Conservation (phyloP, 2,888 invertebrate species). For the Polyommatus iphigenia region DNA sequence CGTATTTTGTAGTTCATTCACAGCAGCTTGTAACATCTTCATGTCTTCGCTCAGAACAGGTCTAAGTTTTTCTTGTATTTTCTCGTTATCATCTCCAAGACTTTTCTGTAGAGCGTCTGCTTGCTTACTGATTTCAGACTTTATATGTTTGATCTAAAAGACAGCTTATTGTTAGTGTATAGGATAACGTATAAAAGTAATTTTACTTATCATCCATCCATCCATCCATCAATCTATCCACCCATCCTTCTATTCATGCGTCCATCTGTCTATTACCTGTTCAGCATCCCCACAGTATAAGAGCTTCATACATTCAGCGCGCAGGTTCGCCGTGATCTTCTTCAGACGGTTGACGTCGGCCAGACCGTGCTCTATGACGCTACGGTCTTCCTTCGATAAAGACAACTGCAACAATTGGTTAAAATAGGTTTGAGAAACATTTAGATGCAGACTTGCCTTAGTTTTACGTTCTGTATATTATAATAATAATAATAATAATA, state of each 20-base stretch:
- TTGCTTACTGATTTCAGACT: slow-evolving; percentile 40
- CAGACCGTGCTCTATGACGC: slow-evolving; percentile 51
- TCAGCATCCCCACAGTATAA: slow-evolving; percentile 48
- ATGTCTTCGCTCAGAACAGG: slow-evolving; percentile 35
- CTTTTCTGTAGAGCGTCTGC: slow-evolving; percentile 41
- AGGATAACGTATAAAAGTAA: neutral
- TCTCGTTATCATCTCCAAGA: slow-evolving; percentile 39
- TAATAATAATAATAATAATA: too few relatives aligned
- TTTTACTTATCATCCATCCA: too few relatives aligned
- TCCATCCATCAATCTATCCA: too few relatives aligned
- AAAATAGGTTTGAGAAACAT: slow-evolving; percentile 23
- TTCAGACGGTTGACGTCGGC: slow-evolving; percentile 54
- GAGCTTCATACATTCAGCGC: slow-evolving; percentile 54
- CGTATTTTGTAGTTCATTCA: slow-evolving; percentile 33
- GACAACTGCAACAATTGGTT: slow-evolving; percentile 51
- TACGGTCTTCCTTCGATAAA: slow-evolving; percentile 52
- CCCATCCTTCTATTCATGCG: too few relatives aligned
- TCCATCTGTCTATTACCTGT: slow-evolving; percentile 47
- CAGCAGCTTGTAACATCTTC: slow-evolving; percentile 25
- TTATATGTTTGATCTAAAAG: slow-evolving; percentile 41
- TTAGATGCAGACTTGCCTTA: too few relatives aligned
- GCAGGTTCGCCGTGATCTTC: slow-evolving; percentile 47
- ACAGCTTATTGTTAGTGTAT: slow-evolving; percentile 6
- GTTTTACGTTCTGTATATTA: too few relatives aligned
- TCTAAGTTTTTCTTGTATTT: slow-evolving; percentile 38